phyloP scores from a whole-genome alignment of 2,888 invertebrate genomes.

The Tromatobia lineatoria region DNA sequence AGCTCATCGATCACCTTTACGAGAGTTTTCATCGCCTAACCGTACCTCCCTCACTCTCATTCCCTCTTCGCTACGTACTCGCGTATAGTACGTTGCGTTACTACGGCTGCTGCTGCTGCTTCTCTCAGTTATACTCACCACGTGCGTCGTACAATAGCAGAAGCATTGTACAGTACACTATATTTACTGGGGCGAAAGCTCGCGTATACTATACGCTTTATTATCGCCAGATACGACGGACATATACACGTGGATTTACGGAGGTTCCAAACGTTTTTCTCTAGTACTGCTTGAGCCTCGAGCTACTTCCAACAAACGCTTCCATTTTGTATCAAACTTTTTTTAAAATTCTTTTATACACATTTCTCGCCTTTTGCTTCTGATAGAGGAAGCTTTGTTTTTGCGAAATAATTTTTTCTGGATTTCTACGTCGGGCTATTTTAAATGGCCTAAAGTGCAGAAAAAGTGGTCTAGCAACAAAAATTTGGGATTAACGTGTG shows the following conservation, averaged over 20 bases:
- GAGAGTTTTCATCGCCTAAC: slow-evolving; percentile 73
- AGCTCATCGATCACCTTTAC: slow-evolving; percentile 74
- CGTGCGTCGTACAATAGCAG: slow-evolving; percentile 40
- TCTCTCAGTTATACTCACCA: slow-evolving; percentile 47
- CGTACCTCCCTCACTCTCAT: slow-evolving; percentile 15
- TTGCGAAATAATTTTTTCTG: too few species aligned
- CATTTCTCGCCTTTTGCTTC: neutral
- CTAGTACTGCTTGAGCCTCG: slow-evolving; percentile 7
- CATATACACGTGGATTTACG: slow-evolving; percentile 62
- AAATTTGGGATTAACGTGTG: too few species aligned
- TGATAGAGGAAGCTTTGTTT: too few species aligned
- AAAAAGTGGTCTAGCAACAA: too few species aligned
- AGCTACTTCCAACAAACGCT: neutral
- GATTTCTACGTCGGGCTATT: too few species aligned
- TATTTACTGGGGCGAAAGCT: slow-evolving; percentile 41
- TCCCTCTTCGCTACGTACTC: slow-evolving; percentile 45
- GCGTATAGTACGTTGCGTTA: slow-evolving; percentile 35
- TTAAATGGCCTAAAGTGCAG: too few species aligned
- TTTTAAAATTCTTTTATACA: slow-evolving; percentile 12
- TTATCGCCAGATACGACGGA: slow-evolving; percentile 64
- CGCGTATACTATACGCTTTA: slow-evolving; percentile 62
- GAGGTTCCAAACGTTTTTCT: slow-evolving; percentile 38
- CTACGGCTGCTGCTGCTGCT: slow-evolving; percentile 24
- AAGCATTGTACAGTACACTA: neutral
- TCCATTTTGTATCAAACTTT: slow-evolving; percentile 22